Base-by-base conservation (phyloP, 2,113 vertebrate genomes). In the Nicator chloris region DNA sequence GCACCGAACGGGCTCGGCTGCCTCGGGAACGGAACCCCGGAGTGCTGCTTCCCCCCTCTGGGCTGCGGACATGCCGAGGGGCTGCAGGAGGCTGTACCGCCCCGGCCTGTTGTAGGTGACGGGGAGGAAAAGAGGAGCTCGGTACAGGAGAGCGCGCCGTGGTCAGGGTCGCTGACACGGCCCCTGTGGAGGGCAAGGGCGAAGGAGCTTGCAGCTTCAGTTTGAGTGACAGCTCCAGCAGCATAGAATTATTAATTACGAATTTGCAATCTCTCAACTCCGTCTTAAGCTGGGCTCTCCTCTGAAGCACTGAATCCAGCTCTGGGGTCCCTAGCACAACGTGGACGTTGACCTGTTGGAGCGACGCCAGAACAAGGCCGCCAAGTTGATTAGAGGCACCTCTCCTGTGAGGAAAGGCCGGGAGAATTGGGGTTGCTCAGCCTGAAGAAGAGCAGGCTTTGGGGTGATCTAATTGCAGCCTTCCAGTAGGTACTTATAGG, bases 1-100 rank as follows among this genome's bases (percentile, higher is more conserved):
- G 31, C 40, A 0, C 9, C 61, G 61, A 65, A 1, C 16, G 17
- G 59, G 26, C 39, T 21, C 1, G 27, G 39, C 39, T 27, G 51
- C 51, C 17, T 4, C 28, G 37, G 18, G 17, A 30, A 15, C 27
- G 49, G 45, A 16, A 0, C 4, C 16, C 14, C 4, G 45, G 7
- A 4, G n/a, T 4, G 35, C 35, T 6, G 35, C 16, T 24, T 26
- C 28, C 13, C 56, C 13, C 57, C 56, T 11, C 21, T 6, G 15
- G 22, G 57, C 47, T 63, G 35, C 3, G 30, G 7, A 10, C 31
- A 4, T 15, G 30, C 16, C 27, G 17, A 13, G 31, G 21, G 9
- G 27, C 9, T 22, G 57, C 50, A 1, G 31, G 31, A 13, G 37
- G 4, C 76, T 6, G 35, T 10, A 3, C 17, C 18, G 31, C 50